Base-by-base conservation (phyloP, 2,113 vertebrate genomes). In the Calonectris borealis region DNA sequence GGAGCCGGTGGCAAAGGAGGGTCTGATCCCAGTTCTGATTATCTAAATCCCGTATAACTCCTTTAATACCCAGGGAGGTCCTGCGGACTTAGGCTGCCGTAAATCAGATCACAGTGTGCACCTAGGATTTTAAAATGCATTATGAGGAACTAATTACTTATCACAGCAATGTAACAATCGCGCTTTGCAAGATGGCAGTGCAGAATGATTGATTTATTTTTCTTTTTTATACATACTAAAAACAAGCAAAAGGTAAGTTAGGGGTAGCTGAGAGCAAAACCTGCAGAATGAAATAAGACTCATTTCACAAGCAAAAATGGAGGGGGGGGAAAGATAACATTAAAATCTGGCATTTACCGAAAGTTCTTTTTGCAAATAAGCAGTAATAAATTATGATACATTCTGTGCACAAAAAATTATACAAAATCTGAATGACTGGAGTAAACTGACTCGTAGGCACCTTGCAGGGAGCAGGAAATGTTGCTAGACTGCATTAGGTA, bases 61-160 rank as follows among this genome's bases (percentile, higher is more conserved):
- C 52, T 79, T 85, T 94, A 95, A 93, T 81, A 69, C 85, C 25
- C 68, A 66, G 58, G 38, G 46, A 93, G 87, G 82, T 57, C 68
- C 85, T 38, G 42, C 3, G 16, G 86, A 72, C 78, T 96, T 69
- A 92, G 40, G 65, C 69, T 1, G 9, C 70, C 3, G 26, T 52
- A 94, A 94, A 95, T 96, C 89, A 95, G 84, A 95, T 93, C 82
- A 91, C 64, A 81, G 58, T 8, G 55, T 40, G 54, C 85, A 70
- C 82, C 87, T 25, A 64, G 51, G 64, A 83, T 27, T 86, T 83
- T 58, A 55, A 83, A 93, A 80, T 70, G 62, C 49, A 55, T 68
- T 88, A 94, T 6, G 16, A 81, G 31, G n/a, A 95, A n/a, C 71
- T 90, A 94, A 66, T 71, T 94, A 70, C 71, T 88, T 73, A 83